Base-by-base conservation (phyloP, 2,888 invertebrate species). In the Drosophila ezoana region DNA sequence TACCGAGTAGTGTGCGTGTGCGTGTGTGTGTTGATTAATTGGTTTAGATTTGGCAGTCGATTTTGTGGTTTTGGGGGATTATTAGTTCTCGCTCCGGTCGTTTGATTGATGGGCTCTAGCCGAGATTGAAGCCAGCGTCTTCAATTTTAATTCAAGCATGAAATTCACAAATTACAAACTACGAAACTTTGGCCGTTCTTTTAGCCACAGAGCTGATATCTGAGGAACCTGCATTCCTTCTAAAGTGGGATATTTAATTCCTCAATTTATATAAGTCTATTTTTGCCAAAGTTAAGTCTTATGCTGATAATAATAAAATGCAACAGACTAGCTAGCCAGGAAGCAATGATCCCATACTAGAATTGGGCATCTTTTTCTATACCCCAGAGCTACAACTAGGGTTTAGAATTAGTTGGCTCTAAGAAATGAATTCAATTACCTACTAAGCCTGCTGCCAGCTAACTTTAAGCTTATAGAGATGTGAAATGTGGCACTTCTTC, bases 11-110 rank as follows among this genome's bases (percentile, higher is more conserved):
- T 20, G 20, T 16, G n/a, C n/a, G 68, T 68, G 4, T 40, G 37
- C 57, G 16, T 65, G 43, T 44, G 60, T 53, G 33, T 60, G 74
- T 74, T 84, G 85, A 86, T 85, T 84, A 85, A 85, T 85, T 85
- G 84, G 81, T 70, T 82, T 79, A 77, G 85, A 85, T 85, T 86
- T 66, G 65, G 72, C 61, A 51, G 64, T 45, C n/a, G 54, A 54
- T 60, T 70, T 56, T 73, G 67, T 67, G 73, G 73, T 74, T 69
- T 62, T 58, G 53, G 33, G 2, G 16, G 16, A 28, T 72, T 63
- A 69, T 59, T 65, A 70, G 65, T 60, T 67, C 51, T 49, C 33
- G 41, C 35, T 43, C 48, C 51, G 44, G 35, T 47, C 40, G 40
- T 28, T 44, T 72, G 79, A 70, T 74, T 74, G 74, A 74, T 52